Evolutionary conservation across 1,140 invertebrate genomes (phyloP).

Genomic region (Drosophila subpulchrella): DNA sequence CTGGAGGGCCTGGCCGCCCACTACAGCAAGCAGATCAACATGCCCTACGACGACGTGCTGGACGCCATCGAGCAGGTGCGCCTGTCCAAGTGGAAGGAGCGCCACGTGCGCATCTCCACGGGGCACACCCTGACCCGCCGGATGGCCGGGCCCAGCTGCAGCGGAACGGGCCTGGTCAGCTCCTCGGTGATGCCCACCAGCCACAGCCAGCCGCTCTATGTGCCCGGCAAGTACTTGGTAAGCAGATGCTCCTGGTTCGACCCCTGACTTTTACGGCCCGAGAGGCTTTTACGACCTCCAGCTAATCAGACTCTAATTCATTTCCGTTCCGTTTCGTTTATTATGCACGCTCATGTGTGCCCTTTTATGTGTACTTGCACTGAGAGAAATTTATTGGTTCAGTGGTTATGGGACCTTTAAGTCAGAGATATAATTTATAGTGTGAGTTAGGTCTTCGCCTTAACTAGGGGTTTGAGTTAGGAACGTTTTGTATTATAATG

Average conservation of each 20-base stretch:
- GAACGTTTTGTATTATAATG: not conserved
- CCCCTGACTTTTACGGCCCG: slow-evolving; percentile 56
- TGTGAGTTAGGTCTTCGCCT: not conserved
- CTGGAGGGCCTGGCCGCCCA: slow-evolving; percentile 94
- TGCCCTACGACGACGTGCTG: slow-evolving; percentile 94
- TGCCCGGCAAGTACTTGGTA: slow-evolving; percentile 95
- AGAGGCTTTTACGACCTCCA: slow-evolving; percentile 53
- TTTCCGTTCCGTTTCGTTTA: slow-evolving; percentile 65
- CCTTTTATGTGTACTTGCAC: slow-evolving; percentile 29
- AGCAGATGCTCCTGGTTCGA: slow-evolving; percentile 82
- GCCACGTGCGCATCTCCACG: slow-evolving; percentile 87
- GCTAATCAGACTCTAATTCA: slow-evolving; percentile 77
- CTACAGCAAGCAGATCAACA: slow-evolving; percentile 94
- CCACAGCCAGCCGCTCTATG: slow-evolving; percentile 91
- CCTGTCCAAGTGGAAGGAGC: slow-evolving; percentile 88
- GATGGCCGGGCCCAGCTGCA: slow-evolving; percentile 42
- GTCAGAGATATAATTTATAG: not conserved
- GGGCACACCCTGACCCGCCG: slow-evolving; percentile 74
- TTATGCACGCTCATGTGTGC: slow-evolving; percentile 60
- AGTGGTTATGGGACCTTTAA: no score
- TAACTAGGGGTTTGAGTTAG: not conserved
- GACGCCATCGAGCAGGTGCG: slow-evolving; percentile 87
- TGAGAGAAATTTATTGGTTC: slow-evolving; percentile 1
- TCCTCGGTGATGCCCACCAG: slow-evolving; percentile 84
- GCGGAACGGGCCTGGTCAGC: slow-evolving; percentile 61